phyloP scores from a whole-genome alignment of 2,888 invertebrate species.

The Dorcus parallelipipedus region DNA sequence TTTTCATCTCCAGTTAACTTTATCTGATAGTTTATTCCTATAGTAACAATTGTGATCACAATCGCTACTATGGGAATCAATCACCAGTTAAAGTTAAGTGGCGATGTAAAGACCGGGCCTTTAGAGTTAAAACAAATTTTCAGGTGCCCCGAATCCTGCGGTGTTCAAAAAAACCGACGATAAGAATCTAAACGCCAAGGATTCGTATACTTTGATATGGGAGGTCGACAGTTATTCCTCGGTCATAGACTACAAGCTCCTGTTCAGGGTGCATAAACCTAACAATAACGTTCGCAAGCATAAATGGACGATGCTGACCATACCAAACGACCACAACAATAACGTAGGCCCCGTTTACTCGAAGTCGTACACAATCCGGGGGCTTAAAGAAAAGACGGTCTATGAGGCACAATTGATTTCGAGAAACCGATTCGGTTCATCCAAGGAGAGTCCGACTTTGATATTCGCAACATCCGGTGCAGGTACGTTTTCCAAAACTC shows the following conservation, averaged over 20 bases:
- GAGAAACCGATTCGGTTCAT: conserved; percentile 83
- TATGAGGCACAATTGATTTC: conserved; percentile 79
- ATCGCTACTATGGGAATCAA: too few species aligned
- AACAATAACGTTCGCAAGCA: conserved; percentile 52
- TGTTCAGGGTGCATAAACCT: conserved; percentile 54
- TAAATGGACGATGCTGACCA: conserved; percentile 66
- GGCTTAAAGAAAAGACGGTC: conserved; percentile 67
- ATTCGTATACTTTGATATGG: conserved; percentile 72
- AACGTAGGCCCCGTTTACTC: conserved; percentile 71
- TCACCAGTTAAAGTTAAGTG: not conserved
- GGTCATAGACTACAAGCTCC: conserved; percentile 67
- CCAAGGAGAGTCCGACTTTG: conserved; percentile 69
- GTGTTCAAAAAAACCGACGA: conserved; percentile 59
- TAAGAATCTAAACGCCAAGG: conserved; percentile 52
- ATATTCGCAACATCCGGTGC: conserved; percentile 75
- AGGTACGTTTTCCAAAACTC: conserved; percentile 47
- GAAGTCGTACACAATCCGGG: conserved; percentile 70
- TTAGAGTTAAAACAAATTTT: conserved; percentile 16
- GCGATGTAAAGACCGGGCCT: not conserved
- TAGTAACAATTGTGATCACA: too few species aligned
- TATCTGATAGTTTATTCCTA: too few species aligned
- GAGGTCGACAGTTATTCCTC: conserved; percentile 80
- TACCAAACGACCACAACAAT: conserved; percentile 63
- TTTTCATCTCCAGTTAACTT: too few species aligned
- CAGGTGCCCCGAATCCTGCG: conserved; percentile 67